Base-by-base conservation (phyloP, 1,140 invertebrate genomes). In the Nomia melanderi region DNA sequence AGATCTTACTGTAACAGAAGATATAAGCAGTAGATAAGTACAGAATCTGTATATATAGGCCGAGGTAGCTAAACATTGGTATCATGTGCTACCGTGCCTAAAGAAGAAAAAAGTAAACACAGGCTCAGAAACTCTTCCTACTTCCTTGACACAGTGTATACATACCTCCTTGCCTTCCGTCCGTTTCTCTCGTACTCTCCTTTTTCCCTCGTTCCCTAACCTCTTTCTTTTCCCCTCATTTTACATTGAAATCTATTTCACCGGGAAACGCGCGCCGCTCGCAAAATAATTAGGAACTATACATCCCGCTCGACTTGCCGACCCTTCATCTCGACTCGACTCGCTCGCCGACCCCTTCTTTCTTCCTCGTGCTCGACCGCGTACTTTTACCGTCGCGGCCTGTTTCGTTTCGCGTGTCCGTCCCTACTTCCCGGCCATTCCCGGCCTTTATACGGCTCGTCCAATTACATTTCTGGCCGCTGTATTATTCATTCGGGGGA, bases 381-480 rank as follows among this genome's bases (percentile, higher is more conserved):
- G 67, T 54, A 77, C 44, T 76, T 76, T 76, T 47, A n/a, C 72
- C 72, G 17, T 6, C 23, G 36, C 1, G 41, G 65, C 64, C 69
- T 76, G 64, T 76, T 76, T 56, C 64, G 27, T 76, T 76, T 76
- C n/a, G 73, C 73, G 54, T 69, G 73, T 69, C 73, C 73, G 54
- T 59, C 39, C 47, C 65, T 36, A 67, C 65, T 76, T 69, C 41
- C 60, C 23, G 14, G 54, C 65, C 65, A 69, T 76, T 67, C 63
- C 20, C n/a, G n/a, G 23, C 54, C 65, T 76, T 59, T 69, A 76
- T 60, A 69, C 53, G 25, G 29, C 41, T 59, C 53, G 73, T 76
- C 73, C 73, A 76, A 76, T 76, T 76, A 76, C 65, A 76, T 69
- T 76, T 76, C 73, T 69, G 54, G 9, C 73, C 73, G 29, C 54